Percentiles rank a stretch among this genome's conserved stretches.
Evolutionary conservation across 1,140 invertebrate genomes (phyloP).

Genomic region (Antheraea mylitta): DNA sequence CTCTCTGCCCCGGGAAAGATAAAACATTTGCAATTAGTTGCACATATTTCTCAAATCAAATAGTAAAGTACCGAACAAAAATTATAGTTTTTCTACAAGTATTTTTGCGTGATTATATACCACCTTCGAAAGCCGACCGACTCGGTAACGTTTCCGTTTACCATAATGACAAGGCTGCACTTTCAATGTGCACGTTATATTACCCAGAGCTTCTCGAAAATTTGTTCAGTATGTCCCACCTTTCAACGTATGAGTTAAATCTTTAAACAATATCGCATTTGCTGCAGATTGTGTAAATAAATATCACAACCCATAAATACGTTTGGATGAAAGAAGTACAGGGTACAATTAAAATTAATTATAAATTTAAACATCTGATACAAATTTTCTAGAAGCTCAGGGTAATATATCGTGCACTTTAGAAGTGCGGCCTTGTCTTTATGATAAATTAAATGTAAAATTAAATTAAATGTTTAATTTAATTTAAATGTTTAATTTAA

Average conservation of each 20-base stretch:
- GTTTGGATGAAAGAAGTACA: no score
- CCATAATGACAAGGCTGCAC: conserved; percentile 25
- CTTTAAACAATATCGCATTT: no score
- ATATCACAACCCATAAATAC: no score
- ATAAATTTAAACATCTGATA: no score
- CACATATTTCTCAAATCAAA: not conserved
- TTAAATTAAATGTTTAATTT: no score
- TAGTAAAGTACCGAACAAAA: not conserved
- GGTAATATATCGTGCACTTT: conserved; percentile 18
- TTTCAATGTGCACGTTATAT: conserved; percentile 22
- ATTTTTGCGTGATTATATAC: conserved; percentile 24
- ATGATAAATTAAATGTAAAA: no score
- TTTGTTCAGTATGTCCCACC: not conserved
- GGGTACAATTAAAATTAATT: no score
- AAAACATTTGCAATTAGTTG: no score
- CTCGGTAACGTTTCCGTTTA: conserved; percentile 21
- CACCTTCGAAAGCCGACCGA: conserved; percentile 25
- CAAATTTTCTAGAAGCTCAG: not conserved
- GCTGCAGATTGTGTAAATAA: no score
- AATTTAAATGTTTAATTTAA: no score
- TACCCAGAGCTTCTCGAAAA: not conserved
- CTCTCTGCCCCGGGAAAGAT: no score
- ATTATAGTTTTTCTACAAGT: conserved; percentile 17
- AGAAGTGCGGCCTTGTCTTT: conserved; percentile 24
- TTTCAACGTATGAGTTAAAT: no score